These are phyloP conservation scores for Camponotus pennsylvanicus DNA, from an alignment of 1,140 invertebrate species.

Conservation along the genomic window DNA sequence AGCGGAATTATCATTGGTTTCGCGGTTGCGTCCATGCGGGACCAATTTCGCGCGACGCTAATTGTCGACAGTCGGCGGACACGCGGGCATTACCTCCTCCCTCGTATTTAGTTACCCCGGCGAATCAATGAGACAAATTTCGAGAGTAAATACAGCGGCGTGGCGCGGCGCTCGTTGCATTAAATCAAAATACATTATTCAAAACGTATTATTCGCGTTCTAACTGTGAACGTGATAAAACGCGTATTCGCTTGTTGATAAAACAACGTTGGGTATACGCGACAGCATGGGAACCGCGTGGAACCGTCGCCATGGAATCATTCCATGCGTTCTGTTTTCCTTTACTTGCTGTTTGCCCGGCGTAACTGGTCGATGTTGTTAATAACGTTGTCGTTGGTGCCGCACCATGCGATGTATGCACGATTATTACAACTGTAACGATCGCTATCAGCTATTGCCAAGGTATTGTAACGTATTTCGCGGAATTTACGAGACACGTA, in stretches of 20 bases:
- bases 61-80: constrained; percentile 54
- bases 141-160: constrained; percentile 45
- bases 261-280: constrained; percentile 22
- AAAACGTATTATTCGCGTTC: constrained; percentile 56
- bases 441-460: constrained; percentile 48
- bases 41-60: constrained; percentile 56
- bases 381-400: constrained; percentile 47
- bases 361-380: constrained; percentile 34
- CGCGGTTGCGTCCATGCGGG: constrained; percentile 37
- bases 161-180: constrained; percentile 44
- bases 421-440: constrained; percentile 48
- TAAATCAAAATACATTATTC: constrained; percentile 69
- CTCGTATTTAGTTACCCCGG: not conserved
- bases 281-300: not conserved
- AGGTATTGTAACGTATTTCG: constrained; percentile 37
- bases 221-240: constrained; percentile 68
- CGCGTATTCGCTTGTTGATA: constrained; percentile 43
- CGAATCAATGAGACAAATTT: constrained; percentile 70
- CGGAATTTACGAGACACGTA: constrained; percentile 77
- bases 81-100: not conserved
- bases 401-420: not conserved
- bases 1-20: constrained; percentile 63
- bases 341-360: constrained; percentile 44
- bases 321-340: constrained; percentile 46
- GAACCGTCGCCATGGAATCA: constrained; percentile 13